Base-by-base conservation (phyloP, 2,113 vertebrate genomes). In the Microcebus jonahi region DNA sequence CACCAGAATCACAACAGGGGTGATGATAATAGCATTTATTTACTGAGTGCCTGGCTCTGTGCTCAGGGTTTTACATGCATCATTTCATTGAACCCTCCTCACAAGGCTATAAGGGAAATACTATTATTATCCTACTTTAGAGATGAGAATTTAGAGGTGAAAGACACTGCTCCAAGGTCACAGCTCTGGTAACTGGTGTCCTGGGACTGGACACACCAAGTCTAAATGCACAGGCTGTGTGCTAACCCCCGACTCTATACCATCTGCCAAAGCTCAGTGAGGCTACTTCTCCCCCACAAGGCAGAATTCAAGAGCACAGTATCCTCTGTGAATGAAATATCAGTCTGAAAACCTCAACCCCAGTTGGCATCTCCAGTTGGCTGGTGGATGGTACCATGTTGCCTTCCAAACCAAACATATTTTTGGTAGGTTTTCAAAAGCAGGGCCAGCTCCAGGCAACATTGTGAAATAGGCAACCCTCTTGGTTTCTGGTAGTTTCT, bases 381-480 rank as follows among this genome's bases (percentile, higher is more conserved):
- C 61, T 79, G 70, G 59, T 80, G 77, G 39, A 48, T 55, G 29
- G 15, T 45, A 61, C 67, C 67, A 71, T 48, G 71, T 68, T 79
- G 55, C 45, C 79, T 80, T 88, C 71, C 55, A 94, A 93, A 89
- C 23, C 23, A 95, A 91, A 91, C 63, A 93, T 65, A 67, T 31
- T 96, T 89, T 77, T 25, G 73, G 50, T 91, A 63, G 89, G 50
- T 81, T 59, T 85, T 84, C 75, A 90, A 73, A 90, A 88, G 57
- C 55, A 68, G 20, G 34, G 59, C 31, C 79, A 71, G 6, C 21
- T 73, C 27, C 39, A 68, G 68, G 50, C 80, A 91, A 85, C 31
- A 63, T 34, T 79, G 68, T 67, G 90, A 96, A 95, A 83, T 13
- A 68, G 34, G 3, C 63, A 70, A 50, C 55, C 1, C 88, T 93